A percentile compares a stretch with the other conserved stretches of the same genome.
phyloP scores from a whole-genome alignment of 2,888 invertebrate genomes.

The Autographa gamma region DNA sequence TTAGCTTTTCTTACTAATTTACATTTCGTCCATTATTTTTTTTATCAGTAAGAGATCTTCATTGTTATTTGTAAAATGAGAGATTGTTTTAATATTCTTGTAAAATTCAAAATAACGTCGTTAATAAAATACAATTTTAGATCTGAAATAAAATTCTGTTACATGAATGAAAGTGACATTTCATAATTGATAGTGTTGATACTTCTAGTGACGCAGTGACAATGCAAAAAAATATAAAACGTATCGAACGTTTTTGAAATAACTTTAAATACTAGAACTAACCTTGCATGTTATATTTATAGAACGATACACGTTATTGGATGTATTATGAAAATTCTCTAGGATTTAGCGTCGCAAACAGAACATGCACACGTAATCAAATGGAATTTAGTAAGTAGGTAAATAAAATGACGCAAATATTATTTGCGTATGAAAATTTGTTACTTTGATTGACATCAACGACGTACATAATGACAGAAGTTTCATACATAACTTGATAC shows the following conservation, averaged over 20 bases:
- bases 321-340: constrained; percentile 42
- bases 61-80: not conserved
- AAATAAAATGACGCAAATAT: constrained; percentile 45
- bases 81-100: not conserved
- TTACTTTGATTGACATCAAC: constrained; percentile 33
- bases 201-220: constrained; percentile 42
- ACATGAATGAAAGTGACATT: constrained; percentile 7
- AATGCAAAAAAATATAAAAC: constrained; percentile 39
- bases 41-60: not conserved
- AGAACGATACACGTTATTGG: constrained; percentile 42
- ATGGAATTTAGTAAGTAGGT: constrained; percentile 50
- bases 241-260: constrained; percentile 33
- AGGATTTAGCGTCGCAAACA: constrained; percentile 44
- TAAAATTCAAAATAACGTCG: not conserved
- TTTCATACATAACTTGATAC: constrained; percentile 36
- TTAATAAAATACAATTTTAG: not conserved
- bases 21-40: not conserved
- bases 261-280: constrained; percentile 42
- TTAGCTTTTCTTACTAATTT: not conserved
- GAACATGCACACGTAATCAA: constrained; percentile 64
- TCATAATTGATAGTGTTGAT: constrained; percentile 21
- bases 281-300: constrained; percentile 44
- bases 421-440: constrained; percentile 33
- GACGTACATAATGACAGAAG: constrained; percentile 53
- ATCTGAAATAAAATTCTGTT: not conserved